Conservation (phyloP, 2,113 vertebrate genomes). For the Alectura lathami region DNA sequence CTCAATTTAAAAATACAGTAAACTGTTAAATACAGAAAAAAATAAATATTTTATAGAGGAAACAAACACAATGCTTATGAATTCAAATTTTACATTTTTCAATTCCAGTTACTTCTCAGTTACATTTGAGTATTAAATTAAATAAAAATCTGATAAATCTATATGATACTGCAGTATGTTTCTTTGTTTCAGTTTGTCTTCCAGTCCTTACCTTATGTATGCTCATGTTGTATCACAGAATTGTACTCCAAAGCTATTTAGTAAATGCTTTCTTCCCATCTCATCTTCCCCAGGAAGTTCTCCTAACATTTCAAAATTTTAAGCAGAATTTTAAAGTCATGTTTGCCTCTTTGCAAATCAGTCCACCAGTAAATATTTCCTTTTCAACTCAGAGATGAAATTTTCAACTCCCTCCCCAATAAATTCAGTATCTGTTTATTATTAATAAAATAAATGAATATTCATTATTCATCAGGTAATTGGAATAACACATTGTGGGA, state of each 20-base stretch:
- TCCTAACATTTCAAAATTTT: not conserved
- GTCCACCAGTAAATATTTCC: not conserved
- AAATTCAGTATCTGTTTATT: not conserved
- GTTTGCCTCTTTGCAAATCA: not conserved
- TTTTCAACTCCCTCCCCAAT: not conserved
- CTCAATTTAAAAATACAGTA: not conserved
- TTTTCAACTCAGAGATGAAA: not conserved
- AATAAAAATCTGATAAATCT: not conserved
- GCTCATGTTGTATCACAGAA: no score
- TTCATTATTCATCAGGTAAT: not conserved
- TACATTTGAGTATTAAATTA: not conserved
- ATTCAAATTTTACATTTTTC: not conserved
- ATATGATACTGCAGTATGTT: not conserved
- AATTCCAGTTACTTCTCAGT: not conserved
- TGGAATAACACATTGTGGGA: not conserved
- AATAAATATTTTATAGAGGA: not conserved
- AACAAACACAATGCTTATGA: not conserved
- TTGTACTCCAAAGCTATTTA: not conserved
- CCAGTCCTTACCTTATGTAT: not conserved
- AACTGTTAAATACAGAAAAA: not conserved
- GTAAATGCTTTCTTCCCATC: not conserved
- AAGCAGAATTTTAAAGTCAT: not conserved
- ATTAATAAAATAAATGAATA: not conserved
- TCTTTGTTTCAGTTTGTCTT: not conserved
- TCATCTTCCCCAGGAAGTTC: not conserved